Percentiles rank a stretch among this genome's conserved stretches.
These are phyloP conservation scores for Megaleporinus macrocephalus DNA, from an alignment of 2,113 vertebrate species.

Conservation along the genomic window DNA sequence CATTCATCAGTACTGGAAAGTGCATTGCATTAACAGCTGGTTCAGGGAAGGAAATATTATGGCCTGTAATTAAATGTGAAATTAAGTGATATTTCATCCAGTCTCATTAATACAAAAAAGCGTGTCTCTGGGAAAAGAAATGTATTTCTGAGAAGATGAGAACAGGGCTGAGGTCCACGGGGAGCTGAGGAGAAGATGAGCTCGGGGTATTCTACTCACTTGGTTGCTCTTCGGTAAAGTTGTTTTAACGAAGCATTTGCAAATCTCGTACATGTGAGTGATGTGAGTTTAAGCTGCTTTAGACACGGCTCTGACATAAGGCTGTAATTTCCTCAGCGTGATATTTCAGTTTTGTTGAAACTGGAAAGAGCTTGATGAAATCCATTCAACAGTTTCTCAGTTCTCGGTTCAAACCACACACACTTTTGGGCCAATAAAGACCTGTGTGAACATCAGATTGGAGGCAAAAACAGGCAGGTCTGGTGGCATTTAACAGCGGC, in stretches of 20 bases:
- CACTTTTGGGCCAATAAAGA: neutral
- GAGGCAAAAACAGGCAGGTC: slow-evolving; percentile 22
- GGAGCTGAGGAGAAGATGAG: slow-evolving; percentile 38
- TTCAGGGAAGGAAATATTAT: slow-evolving; percentile 76
- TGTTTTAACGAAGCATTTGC: slow-evolving; percentile 34
- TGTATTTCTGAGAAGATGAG: slow-evolving; percentile 64
- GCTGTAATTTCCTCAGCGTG: slow-evolving; percentile 8
- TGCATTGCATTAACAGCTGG: slow-evolving; percentile 66
- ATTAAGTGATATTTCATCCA: slow-evolving; percentile 83
- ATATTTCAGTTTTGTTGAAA: slow-evolving; percentile 12
- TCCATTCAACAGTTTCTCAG: neutral
- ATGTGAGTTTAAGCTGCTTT: slow-evolving; percentile 4
- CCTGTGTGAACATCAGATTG: slow-evolving; percentile 20
- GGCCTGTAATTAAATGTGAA: slow-evolving; percentile 81
- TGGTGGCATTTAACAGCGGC: slow-evolving; percentile 41
- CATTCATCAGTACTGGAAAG: slow-evolving; percentile 72
- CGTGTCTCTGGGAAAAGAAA: slow-evolving; percentile 67
- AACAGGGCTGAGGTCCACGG: slow-evolving; percentile 57
- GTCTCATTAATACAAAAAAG: slow-evolving; percentile 78
- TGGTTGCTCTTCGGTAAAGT: slow-evolving; percentile 17
- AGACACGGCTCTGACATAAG: neutral
- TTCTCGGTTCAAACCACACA: neutral
- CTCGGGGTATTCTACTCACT: slow-evolving; percentile 19
- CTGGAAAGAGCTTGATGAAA: slow-evolving; percentile 8
- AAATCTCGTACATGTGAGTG: neutral